Evolutionary conservation across 1,140 invertebrate species (phyloP).

Genomic region (Diplogasteroides magnus): DNA sequence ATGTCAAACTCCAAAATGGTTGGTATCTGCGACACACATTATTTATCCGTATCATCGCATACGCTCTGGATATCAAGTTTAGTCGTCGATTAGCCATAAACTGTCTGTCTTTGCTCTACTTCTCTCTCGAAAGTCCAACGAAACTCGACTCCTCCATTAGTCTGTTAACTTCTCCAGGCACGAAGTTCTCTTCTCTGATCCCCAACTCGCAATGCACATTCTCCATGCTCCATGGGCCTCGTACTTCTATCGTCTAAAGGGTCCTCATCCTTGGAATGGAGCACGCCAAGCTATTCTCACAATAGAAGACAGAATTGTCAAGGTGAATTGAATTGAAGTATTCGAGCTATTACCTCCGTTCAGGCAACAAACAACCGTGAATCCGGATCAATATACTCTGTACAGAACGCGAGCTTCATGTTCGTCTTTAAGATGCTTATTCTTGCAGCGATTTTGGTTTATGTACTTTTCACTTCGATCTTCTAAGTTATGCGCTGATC

Average conservation of each 20-base stretch:
- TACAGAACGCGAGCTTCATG: background rate
- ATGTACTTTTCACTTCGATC: no score
- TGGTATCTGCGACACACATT: no score
- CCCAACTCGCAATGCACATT: background rate
- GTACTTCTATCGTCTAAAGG: conserved; percentile 58
- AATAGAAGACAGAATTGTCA: conserved; percentile 18
- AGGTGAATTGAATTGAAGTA: background rate
- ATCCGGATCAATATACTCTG: background rate
- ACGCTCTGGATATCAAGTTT: no score
- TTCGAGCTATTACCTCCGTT: no score
- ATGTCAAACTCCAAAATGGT: conserved; percentile 48
- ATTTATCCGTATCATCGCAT: no score
- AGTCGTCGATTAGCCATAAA: no score
- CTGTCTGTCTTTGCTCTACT: no score
- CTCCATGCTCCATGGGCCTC: conserved; percentile 56
- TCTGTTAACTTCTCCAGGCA: no score
- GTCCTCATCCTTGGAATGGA: conserved; percentile 56
- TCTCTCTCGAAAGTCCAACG: background rate
- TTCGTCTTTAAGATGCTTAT: no score
- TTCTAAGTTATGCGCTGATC: no score
- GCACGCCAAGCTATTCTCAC: conserved; percentile 56
- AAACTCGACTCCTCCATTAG: no score
- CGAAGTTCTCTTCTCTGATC: background rate
- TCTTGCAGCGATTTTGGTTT: no score
- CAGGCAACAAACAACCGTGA: background rate